phyloP scores from a whole-genome alignment of 23 tunicate genomes.

The Trididemnum miniatum region DNA sequence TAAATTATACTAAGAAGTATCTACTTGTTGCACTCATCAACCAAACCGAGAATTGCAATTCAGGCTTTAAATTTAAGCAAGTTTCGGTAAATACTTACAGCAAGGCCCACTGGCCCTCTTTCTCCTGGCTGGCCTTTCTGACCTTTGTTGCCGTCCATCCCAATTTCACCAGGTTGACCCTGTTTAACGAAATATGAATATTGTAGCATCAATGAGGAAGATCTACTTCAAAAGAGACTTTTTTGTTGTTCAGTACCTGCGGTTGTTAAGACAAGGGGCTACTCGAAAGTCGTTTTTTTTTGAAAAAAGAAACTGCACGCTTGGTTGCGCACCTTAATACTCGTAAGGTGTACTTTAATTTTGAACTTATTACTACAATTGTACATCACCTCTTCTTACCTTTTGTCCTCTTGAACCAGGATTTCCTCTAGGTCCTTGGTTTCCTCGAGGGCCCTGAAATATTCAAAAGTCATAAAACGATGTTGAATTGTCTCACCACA shows the following conservation, averaged over 20 bases:
- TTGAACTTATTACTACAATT: no score
- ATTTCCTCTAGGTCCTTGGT: background rate
- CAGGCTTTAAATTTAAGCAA: no score
- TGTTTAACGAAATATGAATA: background rate
- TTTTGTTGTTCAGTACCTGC: no score
- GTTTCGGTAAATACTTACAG: background rate
- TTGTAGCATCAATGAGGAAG: background rate
- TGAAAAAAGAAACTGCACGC: no score
- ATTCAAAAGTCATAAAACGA: no score
- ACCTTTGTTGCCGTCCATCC: background rate
- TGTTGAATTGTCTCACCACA: no score
- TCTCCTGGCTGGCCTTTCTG: background rate
- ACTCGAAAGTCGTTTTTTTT: no score
- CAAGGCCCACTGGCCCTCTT: background rate
- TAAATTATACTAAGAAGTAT: no score
- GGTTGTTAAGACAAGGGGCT: no score
- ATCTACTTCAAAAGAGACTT: background rate
- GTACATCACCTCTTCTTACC: background rate
- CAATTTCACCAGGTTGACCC: constrained; percentile 14
- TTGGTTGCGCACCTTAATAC: no score
- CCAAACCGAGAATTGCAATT: no score
- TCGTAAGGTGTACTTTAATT: background rate
- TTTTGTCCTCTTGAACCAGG: background rate
- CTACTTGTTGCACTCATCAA: no score
- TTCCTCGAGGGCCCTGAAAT: background rate